Conservation (phyloP, 2,888 invertebrate genomes). For the Siphonodentalium dalli region DNA sequence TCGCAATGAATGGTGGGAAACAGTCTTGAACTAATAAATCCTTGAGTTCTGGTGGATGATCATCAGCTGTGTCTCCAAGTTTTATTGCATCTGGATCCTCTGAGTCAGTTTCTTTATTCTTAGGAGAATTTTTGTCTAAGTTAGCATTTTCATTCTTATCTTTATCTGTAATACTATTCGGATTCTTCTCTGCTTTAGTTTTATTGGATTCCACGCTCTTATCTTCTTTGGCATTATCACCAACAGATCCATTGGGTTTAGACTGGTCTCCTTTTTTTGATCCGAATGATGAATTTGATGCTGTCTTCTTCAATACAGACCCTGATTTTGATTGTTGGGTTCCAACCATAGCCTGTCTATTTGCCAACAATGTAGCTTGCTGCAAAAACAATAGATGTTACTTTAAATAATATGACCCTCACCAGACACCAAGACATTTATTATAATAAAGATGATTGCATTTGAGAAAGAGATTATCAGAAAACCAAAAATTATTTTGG, state of each 20-base stretch:
- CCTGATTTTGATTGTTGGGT: no score
- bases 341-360: no score
- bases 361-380: no score
- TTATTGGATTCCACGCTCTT: conserved; percentile 18
- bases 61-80: conserved; percentile 16
- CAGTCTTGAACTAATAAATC: conserved; percentile 41
- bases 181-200: conserved; percentile 12
- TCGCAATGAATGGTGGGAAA: conserved; percentile 33
- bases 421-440: no score
- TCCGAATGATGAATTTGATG: no score
- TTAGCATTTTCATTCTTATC: conserved; percentile 13
- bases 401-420: no score
- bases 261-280: no score
- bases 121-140: conserved; percentile 2
- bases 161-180: conserved; percentile 7
- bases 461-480: no score
- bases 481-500: no score
- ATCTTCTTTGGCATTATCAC: neutral
- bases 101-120: conserved; percentile 12
- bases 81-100: neutral
- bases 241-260: conserved; percentile 14
- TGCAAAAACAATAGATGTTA: no score
- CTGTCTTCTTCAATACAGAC: no score
- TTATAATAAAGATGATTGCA: no score
- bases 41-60: conserved; percentile 30